phyloP scores from a whole-genome alignment of 2,113 vertebrate species.

The Catharus fuscescens region DNA sequence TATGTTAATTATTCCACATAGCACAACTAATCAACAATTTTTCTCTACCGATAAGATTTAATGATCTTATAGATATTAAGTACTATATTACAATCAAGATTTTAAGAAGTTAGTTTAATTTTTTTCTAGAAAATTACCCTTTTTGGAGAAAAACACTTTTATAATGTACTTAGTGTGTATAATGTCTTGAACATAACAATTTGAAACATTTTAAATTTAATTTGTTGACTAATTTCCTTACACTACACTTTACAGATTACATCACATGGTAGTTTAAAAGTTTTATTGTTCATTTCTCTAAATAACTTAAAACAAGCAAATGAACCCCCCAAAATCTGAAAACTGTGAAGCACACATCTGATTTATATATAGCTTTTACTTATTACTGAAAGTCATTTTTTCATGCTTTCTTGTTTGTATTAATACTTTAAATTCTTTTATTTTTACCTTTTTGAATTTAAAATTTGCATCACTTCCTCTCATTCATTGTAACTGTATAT shows the following conservation, averaged over 20 bases:
- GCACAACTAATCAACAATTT: not conserved
- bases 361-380: not conserved
- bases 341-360: not conserved
- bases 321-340: not conserved
- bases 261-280: not conserved
- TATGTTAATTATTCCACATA: not conserved
- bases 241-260: not conserved
- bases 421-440: not conserved
- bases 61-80: not conserved
- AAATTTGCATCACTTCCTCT: not conserved
- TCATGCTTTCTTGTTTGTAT: not conserved
- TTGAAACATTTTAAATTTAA: not conserved
- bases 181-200: not conserved
- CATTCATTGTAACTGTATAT: not conserved
- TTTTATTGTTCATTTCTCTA: not conserved
- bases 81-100: not conserved
- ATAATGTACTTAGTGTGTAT: not conserved
- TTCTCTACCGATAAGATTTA: not conserved
- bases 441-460: not conserved
- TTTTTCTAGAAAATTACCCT: not conserved
- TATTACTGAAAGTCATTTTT: not conserved
- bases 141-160: not conserved
- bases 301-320: not conserved
- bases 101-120: not conserved
- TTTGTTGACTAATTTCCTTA: not conserved